Evolutionary conservation across 2,113 vertebrate genomes (phyloP), one percentile per base, ranked within the genome.

Genomic region (Apodemus sylvaticus): DNA sequence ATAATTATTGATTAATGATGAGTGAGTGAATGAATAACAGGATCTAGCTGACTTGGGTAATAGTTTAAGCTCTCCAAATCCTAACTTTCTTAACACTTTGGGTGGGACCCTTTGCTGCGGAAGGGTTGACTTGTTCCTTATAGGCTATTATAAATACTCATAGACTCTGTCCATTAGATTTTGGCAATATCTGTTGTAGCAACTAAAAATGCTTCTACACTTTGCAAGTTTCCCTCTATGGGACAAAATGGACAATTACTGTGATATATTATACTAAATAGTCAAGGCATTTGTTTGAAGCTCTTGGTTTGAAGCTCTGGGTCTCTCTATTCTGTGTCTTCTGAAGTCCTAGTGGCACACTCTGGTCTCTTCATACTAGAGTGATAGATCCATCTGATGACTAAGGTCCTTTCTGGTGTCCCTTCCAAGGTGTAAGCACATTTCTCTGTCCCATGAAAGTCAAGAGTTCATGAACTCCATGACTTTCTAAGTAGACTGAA

Each of bases 261-360:
- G 0, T 39, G 36, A 2, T n/a, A 53, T 45, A 74, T 53, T 60
- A 29, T n/a, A 76, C 74, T 64, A 78, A 74, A 2, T 39, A 51
- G 39, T 90, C 17, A 82, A 83, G 89, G 60, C 89, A 90, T 82
- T 86, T 90, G 48, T 70, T 95, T 42, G 60, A 13, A 73, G n/a
- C 22, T 58, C 68, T 42, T 42, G 62, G 5, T 53, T n/a, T n/a
- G n/a, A n/a, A n/a, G n/a, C n/a, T 68, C 1, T 78, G 10, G 20
- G 16, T 17, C 62, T 78, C 31, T 76, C 91, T 92, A 31, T 58
- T 19, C 16, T 79, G 14, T 66, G 36, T 12, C 31, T 66, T 82
- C n/a, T 62, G 31, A 12, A 14, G 26, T 39, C 5, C 10, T 48
- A 22, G 34, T 71, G 77, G 3, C 39, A 17, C 76, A 31, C 34